Conservation (phyloP, 1,140 invertebrate species). For the Lucilia cuprina region DNA sequence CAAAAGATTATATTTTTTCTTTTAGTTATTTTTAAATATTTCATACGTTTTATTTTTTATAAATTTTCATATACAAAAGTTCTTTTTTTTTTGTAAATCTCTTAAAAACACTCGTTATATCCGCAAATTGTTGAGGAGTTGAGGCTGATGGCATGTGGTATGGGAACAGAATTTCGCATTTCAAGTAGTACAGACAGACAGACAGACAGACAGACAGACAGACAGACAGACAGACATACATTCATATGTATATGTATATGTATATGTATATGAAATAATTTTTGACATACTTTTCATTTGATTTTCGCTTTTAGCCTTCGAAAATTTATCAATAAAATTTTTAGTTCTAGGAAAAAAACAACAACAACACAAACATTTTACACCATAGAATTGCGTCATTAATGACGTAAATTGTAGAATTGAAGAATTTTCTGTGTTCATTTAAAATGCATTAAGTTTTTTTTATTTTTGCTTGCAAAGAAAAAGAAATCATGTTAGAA, state of each 20-base stretch:
- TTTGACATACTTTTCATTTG: not conserved
- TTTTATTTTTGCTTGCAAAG: too few species aligned
- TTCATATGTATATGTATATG: too few species aligned
- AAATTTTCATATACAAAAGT: too few species aligned
- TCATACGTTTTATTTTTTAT: too few species aligned
- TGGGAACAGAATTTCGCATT: not conserved
- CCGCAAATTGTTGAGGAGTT: not conserved
- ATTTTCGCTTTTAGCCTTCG: not conserved
- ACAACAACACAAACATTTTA: not conserved
- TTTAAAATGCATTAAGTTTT: too few species aligned
- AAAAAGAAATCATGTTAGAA: not conserved
- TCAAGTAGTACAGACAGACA: too few species aligned
- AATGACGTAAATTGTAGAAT: not conserved
- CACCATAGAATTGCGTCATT: not conserved
- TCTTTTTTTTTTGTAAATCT: not conserved
- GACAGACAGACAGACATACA: too few species aligned
- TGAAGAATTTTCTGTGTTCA: too few species aligned
- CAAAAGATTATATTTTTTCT: too few species aligned
- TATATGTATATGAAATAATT: not conserved
- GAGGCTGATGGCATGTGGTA: not conserved
- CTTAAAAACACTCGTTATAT: not conserved
- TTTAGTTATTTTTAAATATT: too few species aligned
- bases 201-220: too few species aligned
- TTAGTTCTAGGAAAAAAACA: not conserved
- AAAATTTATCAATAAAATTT: not conserved